Conservation (phyloP, 2,888 invertebrate genomes). For the Barypeithes pellucidus region DNA sequence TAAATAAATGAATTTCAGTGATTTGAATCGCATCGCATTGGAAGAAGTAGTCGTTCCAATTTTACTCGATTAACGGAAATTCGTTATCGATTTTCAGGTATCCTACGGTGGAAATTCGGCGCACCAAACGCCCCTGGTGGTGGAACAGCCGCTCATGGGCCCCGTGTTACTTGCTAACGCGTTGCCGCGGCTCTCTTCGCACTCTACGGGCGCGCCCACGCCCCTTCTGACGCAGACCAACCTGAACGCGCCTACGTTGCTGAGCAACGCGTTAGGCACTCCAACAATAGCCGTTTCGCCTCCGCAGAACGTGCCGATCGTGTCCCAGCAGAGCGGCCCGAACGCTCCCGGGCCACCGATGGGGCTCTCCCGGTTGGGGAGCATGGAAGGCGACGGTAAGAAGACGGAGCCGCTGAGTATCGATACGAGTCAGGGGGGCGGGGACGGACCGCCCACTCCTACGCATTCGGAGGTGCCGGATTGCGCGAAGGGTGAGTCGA, state of each 20-base stretch:
- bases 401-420: constrained; percentile 70
- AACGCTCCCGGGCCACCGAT: constrained; percentile 56
- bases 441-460: constrained; percentile 83
- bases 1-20: too few relatives aligned
- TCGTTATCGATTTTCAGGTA: too few relatives aligned
- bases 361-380: constrained; percentile 38
- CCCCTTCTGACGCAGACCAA: constrained; percentile 44
- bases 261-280: constrained; percentile 26
- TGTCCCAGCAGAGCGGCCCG: constrained; percentile 37
- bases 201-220: constrained; percentile 72
- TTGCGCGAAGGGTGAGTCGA: constrained; percentile 77
- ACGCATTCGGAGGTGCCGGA: constrained; percentile 83
- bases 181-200: constrained; percentile 77
- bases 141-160: constrained; percentile 69
- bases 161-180: constrained; percentile 80
- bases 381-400: constrained; percentile 58
- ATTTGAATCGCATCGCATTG: too few relatives aligned
- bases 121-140: constrained; percentile 69
- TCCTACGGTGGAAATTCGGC: constrained; percentile 74
- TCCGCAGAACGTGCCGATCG: constrained; percentile 37
- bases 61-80: too few relatives aligned
- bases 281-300: constrained; percentile 38
- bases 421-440: constrained; percentile 70
- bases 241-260: constrained; percentile 5
- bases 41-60: too few relatives aligned